These are phyloP conservation scores for Embiotoca jacksoni DNA, from an alignment of 2,113 vertebrate genomes.

Conservation along the genomic window DNA sequence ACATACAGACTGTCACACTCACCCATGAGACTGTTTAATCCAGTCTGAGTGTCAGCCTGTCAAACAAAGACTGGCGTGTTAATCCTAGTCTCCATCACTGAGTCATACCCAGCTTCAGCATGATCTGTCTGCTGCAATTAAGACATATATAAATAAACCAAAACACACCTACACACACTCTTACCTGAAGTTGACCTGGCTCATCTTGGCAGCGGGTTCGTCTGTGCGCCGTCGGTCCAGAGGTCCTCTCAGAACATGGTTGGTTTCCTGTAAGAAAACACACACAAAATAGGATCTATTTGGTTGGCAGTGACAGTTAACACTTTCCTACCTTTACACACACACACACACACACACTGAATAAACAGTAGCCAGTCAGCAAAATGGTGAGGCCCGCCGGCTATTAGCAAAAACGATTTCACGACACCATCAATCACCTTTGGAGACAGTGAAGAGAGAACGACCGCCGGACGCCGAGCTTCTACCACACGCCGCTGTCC, in stretches of 20 bases:
- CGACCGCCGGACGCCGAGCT: slow-evolving; percentile 26
- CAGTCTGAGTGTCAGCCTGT: slow-evolving; percentile 38
- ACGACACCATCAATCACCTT: slow-evolving; percentile 70
- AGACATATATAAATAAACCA: too few relatives aligned
- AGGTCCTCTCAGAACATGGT: slow-evolving; percentile 59
- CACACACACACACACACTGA: neutral
- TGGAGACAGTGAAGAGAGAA: slow-evolving; percentile 20
- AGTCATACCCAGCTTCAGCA: neutral
- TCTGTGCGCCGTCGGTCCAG: slow-evolving; percentile 53
- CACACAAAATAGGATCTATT: too few relatives aligned
- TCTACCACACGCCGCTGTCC: slow-evolving; percentile 29
- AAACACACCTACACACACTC: slow-evolving; percentile 17
- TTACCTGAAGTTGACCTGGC: slow-evolving; percentile 63
- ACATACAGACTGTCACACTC: neutral
- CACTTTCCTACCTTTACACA: neutral
- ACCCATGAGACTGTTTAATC: slow-evolving; percentile 51
- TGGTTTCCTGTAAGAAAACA: slow-evolving; percentile 57
- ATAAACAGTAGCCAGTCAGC: neutral
- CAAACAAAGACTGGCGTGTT: slow-evolving; percentile 65
- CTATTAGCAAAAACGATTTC: slow-evolving; percentile 46
- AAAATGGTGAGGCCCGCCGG: slow-evolving; percentile 28
- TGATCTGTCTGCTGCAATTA: neutral
- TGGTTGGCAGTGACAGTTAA: slow-evolving; percentile 1
- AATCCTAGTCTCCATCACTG: slow-evolving; percentile 57
- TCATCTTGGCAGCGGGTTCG: slow-evolving; percentile 60